Percentiles rank a stretch among this genome's conserved stretches.
Evolutionary conservation across 2,113 vertebrate genomes (phyloP).

Genomic region (Sialia sialis): DNA sequence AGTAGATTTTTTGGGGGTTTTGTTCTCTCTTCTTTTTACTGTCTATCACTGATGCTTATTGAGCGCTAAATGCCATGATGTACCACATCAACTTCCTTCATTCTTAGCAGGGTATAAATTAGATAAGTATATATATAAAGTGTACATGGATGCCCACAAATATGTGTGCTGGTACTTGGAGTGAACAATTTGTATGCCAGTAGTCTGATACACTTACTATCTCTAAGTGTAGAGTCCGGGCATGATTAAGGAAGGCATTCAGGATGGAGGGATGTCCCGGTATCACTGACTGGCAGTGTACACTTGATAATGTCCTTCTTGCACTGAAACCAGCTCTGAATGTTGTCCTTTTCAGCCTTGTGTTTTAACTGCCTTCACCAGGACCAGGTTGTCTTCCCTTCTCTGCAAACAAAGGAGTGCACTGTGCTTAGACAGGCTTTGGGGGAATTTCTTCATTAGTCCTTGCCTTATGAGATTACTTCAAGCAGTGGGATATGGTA

Average conservation of each 20-base stretch:
- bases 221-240: not conserved
- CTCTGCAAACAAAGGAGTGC: not conserved
- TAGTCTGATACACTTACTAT: not conserved
- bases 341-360: rapidly evolving
- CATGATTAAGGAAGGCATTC: not conserved
- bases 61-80: not conserved
- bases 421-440: not conserved
- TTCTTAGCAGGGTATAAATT: not conserved
- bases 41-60: not conserved
- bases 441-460: not conserved
- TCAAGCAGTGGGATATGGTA: not conserved
- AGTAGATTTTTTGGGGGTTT: rapidly evolving
- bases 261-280: not conserved
- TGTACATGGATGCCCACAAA: not conserved
- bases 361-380: not conserved
- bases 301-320: not conserved
- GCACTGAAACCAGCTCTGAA: not conserved
- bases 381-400: not conserved
- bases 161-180: rapidly evolving
- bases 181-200: not conserved
- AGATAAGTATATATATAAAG: not conserved
- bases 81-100: not conserved
- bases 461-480: not conserved
- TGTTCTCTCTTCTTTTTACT: not conserved
- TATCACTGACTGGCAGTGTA: not conserved